Conservation (phyloP, 2,113 vertebrate genomes). For the Calidris pygmaea region DNA sequence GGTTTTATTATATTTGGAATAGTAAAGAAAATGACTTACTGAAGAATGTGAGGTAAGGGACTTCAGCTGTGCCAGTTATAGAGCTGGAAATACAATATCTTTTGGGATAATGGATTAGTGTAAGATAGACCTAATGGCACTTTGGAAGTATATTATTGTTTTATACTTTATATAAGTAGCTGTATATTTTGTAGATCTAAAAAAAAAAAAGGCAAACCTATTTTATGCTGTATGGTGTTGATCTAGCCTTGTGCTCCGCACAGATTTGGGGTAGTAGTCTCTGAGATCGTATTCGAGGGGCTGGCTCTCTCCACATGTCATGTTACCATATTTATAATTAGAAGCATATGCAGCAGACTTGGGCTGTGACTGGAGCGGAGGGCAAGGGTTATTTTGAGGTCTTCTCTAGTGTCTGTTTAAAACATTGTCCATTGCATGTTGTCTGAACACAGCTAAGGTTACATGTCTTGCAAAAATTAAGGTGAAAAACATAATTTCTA, state of each 20-base stretch:
- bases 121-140: not conserved
- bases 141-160: not conserved
- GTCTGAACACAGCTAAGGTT: not conserved
- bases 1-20: not conserved
- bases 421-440: not conserved
- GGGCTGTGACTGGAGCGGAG: not conserved
- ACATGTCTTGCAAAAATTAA: not conserved
- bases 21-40: not conserved
- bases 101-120: not conserved
- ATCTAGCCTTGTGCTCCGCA: not conserved
- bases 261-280: conserved; percentile 26
- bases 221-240: not conserved
- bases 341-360: not conserved
- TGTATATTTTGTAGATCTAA: not conserved
- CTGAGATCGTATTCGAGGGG: not conserved
- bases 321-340: conserved; percentile 59
- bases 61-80: not conserved
- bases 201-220: not conserved
- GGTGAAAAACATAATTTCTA: not conserved
- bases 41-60: not conserved
- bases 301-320: conserved; percentile 19
- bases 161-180: not conserved
- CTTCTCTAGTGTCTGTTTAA: not conserved
- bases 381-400: conserved; percentile 39
- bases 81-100: not conserved